These are phyloP conservation scores for Cygnus buccinator DNA, from an alignment of 2,113 vertebrate species.

Conservation along the genomic window DNA sequence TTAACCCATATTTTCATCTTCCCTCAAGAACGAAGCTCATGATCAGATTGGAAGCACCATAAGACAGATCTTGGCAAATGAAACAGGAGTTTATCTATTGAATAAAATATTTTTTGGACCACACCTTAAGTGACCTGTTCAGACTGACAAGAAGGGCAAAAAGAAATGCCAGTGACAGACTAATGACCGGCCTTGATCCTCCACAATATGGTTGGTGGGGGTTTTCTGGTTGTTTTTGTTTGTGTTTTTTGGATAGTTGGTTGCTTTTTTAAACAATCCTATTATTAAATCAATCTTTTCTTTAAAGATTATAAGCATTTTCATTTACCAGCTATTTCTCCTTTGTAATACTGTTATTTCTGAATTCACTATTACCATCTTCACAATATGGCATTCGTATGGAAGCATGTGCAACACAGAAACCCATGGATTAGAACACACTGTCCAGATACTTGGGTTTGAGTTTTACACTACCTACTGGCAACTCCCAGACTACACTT, in stretches of 20 bases:
- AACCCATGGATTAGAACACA: not conserved
- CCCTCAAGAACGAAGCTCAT: not conserved
- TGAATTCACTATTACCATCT: not conserved
- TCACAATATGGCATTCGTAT: not conserved
- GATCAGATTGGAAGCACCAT: not conserved
- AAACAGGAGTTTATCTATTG: not conserved
- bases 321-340: not conserved
- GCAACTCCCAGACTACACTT: not conserved
- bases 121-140: not conserved
- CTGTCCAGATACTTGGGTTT: not conserved
- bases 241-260: not conserved
- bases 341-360: not conserved
- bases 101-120: not conserved
- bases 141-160: not conserved
- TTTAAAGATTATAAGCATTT: not conserved
- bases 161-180: not conserved
- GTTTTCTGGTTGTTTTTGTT: not conserved
- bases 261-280: not conserved
- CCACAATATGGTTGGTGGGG: not conserved
- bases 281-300: not conserved
- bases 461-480: not conserved
- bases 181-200: not conserved
- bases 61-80: not conserved
- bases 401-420: accelerated
- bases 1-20: not conserved